These are phyloP conservation scores for Acrocera orbiculus DNA, from an alignment of 2,888 invertebrate genomes.

Conservation along the genomic window DNA sequence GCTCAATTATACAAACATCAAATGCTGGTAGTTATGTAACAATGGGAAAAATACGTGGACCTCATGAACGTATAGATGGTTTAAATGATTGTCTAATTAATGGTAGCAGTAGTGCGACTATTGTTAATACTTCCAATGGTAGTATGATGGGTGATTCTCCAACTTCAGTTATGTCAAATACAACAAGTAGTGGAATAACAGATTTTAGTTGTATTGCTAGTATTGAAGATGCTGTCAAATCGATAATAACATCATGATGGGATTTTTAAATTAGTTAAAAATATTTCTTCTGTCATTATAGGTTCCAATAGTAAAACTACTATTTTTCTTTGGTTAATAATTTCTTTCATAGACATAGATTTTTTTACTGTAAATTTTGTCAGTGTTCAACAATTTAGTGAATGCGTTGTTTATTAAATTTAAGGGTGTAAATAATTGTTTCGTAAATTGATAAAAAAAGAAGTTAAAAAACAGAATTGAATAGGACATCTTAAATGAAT, in stretches of 20 bases:
- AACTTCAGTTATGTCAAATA: conserved; percentile 9
- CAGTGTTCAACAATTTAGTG: too few species aligned
- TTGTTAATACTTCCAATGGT: conserved; percentile 10
- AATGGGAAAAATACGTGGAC: conserved; percentile 11
- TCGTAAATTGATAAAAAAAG: too few species aligned
- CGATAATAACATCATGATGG: conserved; percentile 36
- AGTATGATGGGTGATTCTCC: conserved; percentile 16
- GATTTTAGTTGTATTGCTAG: conserved; percentile 30
- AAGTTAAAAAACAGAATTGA: too few species aligned
- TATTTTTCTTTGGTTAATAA: too few species aligned
- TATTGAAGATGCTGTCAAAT: conserved; percentile 36
- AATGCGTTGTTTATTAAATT: too few species aligned
- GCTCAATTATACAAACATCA: conserved; percentile 13
- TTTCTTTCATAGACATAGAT: too few species aligned
- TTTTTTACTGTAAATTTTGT: too few species aligned
- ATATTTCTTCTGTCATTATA: too few species aligned
- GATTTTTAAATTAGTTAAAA: conserved; percentile 16
- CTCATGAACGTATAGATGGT: conserved; percentile 22
- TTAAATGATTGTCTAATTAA: conserved; percentile 28
- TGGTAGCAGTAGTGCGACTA: conserved; percentile 10
- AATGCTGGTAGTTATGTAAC: conserved; percentile 10
- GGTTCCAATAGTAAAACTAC: too few species aligned
- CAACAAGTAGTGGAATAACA: conserved; percentile 12
- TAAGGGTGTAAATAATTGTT: too few species aligned
- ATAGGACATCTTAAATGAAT: too few species aligned